Evolutionary conservation across 2,888 invertebrate species (phyloP).

Genomic region (Rhodophaea formosa): DNA sequence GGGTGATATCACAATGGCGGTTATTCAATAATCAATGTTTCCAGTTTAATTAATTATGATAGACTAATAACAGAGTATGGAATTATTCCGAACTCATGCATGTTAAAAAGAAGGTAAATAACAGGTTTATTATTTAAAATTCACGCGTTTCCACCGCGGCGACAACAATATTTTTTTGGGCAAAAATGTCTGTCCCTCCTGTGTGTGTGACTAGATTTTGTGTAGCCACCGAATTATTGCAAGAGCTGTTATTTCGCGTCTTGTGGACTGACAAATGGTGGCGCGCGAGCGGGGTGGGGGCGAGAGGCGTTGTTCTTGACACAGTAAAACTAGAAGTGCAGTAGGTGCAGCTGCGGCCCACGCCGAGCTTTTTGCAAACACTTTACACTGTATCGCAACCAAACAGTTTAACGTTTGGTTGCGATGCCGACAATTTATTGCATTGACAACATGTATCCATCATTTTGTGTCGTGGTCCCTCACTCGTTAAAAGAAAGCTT

Average conservation of each 20-base stretch:
- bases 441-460: background rate
- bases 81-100: too few relatives aligned
- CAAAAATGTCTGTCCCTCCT: background rate
- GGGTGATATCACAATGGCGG: too few relatives aligned
- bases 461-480: too few relatives aligned
- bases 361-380: slow-evolving; percentile 72
- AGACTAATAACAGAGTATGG: too few relatives aligned
- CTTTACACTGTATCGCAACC: slow-evolving; percentile 45
- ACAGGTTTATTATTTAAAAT: too few relatives aligned
- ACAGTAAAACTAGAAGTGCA: slow-evolving; percentile 81
- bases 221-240: slow-evolving; percentile 44
- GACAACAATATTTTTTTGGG: too few relatives aligned
- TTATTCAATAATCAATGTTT: too few relatives aligned
- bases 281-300: slow-evolving; percentile 52
- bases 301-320: slow-evolving; percentile 80
- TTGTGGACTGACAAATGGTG: slow-evolving; percentile 54
- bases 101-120: too few relatives aligned
- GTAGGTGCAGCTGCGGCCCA: slow-evolving; percentile 78
- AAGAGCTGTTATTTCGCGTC: slow-evolving; percentile 43
- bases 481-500: too few relatives aligned
- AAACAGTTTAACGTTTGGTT: slow-evolving; percentile 48
- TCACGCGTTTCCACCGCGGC: too few relatives aligned
- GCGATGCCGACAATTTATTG: slow-evolving; percentile 19
- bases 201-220: slow-evolving; percentile 33
- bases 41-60: too few relatives aligned